A percentile compares a stretch with the other conserved stretches of the same genome.
phyloP scores from a whole-genome alignment of 2,113 vertebrate genomes.

The Machaerirhynchus nigripectus region DNA sequence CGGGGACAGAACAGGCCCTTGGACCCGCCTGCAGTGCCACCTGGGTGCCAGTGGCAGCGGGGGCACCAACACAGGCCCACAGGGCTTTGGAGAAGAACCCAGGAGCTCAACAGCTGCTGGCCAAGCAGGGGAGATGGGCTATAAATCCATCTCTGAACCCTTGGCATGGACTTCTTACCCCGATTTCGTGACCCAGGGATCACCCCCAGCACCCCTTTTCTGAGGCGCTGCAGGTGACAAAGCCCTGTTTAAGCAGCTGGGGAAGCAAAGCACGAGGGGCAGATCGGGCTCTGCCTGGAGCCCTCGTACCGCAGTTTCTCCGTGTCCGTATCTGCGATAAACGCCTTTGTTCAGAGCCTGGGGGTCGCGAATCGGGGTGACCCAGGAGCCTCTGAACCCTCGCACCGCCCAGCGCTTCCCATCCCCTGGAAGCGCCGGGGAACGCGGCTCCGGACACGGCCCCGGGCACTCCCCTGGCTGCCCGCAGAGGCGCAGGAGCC shows the following conservation, averaged over 20 bases:
- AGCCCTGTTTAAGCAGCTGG: not conserved
- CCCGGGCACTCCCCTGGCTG: fast-evolving
- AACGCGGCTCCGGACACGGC: fast-evolving
- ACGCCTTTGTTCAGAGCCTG: not conserved
- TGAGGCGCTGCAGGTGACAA: not conserved
- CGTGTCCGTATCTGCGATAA: conserved; percentile 17
- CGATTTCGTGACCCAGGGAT: fast-evolving
- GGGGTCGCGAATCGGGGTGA: not conserved
- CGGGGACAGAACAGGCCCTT: not conserved
- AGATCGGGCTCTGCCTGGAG: not conserved
- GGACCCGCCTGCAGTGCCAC: not conserved
- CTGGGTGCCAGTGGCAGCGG: not conserved
- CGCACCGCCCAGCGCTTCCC: not conserved
- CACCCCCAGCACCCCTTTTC: fast-evolving
- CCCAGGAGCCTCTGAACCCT: not conserved
- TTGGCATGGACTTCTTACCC: fast-evolving
- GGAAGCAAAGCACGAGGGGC: not conserved
- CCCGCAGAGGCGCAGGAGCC: not conserved
- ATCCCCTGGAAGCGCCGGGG: not conserved
- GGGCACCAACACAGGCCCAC: fast-evolving
- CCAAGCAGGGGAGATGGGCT: not conserved
- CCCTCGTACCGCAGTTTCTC: not conserved
- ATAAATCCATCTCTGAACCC: not conserved
- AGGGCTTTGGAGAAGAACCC: not conserved
- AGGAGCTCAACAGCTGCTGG: not conserved